phyloP scores from a whole-genome alignment of 2,797 vertebrate species.

The Sciurus vulgaris region DNA sequence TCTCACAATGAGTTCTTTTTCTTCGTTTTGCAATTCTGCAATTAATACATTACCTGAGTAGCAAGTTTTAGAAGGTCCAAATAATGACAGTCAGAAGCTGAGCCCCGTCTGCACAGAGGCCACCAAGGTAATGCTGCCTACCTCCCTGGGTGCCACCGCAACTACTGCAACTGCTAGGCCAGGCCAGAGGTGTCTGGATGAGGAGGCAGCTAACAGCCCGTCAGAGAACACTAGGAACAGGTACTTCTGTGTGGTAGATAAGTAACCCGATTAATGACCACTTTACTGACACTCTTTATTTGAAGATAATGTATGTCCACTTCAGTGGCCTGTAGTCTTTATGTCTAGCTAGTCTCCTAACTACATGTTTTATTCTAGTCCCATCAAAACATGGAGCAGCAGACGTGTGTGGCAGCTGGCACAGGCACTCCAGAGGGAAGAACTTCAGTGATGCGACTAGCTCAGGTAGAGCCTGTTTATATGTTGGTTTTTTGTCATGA shows the following conservation, averaged over 20 bases:
- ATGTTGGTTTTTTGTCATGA: not conserved
- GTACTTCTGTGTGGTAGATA: not conserved
- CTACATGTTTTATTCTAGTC: slow-evolving; percentile 73
- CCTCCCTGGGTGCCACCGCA: not conserved
- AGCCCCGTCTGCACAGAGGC: not conserved
- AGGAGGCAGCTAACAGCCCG: not conserved
- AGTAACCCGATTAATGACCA: not conserved
- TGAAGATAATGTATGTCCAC: not conserved
- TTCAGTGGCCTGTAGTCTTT: not conserved
- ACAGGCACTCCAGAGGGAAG: slow-evolving; percentile 73
- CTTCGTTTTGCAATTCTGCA: not conserved
- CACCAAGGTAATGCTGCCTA: not conserved
- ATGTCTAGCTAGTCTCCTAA: not conserved
- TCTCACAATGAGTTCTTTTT: not conserved
- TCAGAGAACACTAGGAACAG: not conserved
- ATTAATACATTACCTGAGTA: not conserved
- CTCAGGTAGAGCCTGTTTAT: slow-evolving; percentile 85
- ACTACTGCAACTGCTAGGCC: not conserved
- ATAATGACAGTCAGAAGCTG: not conserved
- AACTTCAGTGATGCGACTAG: slow-evolving; percentile 83
- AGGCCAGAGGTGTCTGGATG: not conserved
- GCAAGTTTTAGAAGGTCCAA: not conserved
- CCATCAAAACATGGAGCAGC: slow-evolving; percentile 62
- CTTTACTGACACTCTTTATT: not conserved
- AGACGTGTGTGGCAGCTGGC: slow-evolving; percentile 34